Evolutionary conservation across 2,797 vertebrate genomes (phyloP), one percentile per base, ranked within the genome.

Genomic region (Rhincodon typus): DNA sequence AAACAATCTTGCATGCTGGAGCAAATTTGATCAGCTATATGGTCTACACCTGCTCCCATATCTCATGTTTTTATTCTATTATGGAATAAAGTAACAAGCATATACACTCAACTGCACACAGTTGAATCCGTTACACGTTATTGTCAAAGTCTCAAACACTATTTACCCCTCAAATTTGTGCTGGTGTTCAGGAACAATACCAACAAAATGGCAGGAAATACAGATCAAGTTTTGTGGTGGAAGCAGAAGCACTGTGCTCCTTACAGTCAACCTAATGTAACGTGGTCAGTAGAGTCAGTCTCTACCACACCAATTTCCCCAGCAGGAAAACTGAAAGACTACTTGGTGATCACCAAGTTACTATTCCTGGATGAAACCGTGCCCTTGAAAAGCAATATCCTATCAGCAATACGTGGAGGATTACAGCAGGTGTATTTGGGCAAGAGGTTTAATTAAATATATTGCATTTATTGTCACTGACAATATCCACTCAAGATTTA

Each of bases 381-480:
- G n/a, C 21, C 90, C 90, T 93, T 69, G 62, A 93, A 93, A 67
- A 93, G 62, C 90, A 67, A n/a, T 34, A 42, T 69, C 42, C n/a
- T n/a, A 7, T 21, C 38, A n/a, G n/a, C 25, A 5, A 38, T 17
- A 8, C 13, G 21, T 69, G 90, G 25, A 25, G 62, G n/a, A 42
- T 93, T 93, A 93, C n/a, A 38, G n/a, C 34, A 69, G 34, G 53
- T 1, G 53, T 19, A 67, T 23, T 82, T 82, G 38, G 21, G 38
- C 6, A 46, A 84, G 6, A 21, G 7, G 42, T 23, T 84, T 46
- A 84, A 46, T 84, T 46, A 57, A 74, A 10, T 74, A 74, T 74
- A 84, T 23, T 84, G 17, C 79, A 84, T 21, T 82, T 82, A 42
- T 38, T 38, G 3, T 57, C 53, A 57, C 53, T 8, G 53, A 4